A percentile compares a stretch with the other conserved stretches of the same genome.
Conservation (phyloP, 64 coral and sea anemone genomes). For the Porites lutea region DNA sequence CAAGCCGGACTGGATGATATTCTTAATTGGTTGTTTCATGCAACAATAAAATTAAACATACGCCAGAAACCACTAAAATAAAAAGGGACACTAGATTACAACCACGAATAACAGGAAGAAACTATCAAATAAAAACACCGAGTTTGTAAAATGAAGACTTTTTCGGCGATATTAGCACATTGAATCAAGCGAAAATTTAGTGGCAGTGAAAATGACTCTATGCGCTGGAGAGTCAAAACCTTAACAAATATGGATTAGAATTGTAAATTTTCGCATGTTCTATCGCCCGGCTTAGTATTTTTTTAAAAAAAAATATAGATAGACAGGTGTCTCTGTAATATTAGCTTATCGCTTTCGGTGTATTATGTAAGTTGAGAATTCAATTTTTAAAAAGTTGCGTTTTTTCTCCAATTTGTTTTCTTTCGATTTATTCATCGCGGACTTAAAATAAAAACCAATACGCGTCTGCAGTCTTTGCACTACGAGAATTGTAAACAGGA, state of each 20-base stretch:
- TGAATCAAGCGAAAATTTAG: not conserved
- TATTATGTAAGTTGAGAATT: constrained; percentile 5
- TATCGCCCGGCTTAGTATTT: not conserved
- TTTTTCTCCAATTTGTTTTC: not conserved
- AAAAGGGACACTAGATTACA: not conserved
- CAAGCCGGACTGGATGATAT: not conserved
- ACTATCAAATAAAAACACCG: not conserved
- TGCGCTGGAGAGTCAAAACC: not conserved
- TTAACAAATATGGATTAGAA: constrained; percentile 35
- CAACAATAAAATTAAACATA: not conserved
- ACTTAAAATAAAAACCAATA: constrained; percentile 3
- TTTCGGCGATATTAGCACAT: not conserved
- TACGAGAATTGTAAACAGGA: constrained; percentile 40
- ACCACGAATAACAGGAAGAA: not conserved
- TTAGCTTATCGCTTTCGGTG: constrained; percentile 13
- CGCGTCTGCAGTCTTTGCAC: not conserved
- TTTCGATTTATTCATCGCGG: not conserved
- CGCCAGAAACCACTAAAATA: no score
- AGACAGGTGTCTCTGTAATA: constrained; percentile 15
- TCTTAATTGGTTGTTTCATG: constrained; percentile 26
- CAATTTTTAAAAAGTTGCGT: not conserved
- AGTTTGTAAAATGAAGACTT: not conserved
- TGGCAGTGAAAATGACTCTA: not conserved
- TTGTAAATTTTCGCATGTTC: constrained; percentile 39
- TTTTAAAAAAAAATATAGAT: constrained; percentile 2